Evolutionary conservation across 2,888 invertebrate genomes (phyloP).

Genomic region (Rhimphoctona megacephalus): DNA sequence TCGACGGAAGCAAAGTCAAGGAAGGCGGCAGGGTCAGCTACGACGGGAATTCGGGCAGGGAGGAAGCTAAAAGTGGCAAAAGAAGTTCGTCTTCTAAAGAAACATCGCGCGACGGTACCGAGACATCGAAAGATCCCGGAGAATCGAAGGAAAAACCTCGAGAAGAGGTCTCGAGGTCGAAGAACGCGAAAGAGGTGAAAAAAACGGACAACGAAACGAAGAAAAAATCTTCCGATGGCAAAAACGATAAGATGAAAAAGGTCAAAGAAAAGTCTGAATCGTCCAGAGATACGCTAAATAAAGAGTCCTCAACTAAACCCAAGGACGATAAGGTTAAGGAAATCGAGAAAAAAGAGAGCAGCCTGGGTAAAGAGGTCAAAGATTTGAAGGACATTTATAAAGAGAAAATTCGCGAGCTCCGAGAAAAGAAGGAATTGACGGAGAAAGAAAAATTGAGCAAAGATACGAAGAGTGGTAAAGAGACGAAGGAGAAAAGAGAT

Average conservation of each 20-base stretch:
- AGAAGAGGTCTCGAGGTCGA: constrained; percentile 73
- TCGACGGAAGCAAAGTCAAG: constrained; percentile 72
- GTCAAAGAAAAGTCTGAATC: constrained; percentile 56
- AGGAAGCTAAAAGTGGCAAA: constrained; percentile 68
- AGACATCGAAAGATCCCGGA: constrained; percentile 73
- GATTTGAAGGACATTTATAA: constrained; percentile 84
- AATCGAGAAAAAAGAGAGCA: constrained; percentile 77
- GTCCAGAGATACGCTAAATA: constrained; percentile 55
- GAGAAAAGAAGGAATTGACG: constrained; percentile 82
- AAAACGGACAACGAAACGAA: constrained; percentile 63
- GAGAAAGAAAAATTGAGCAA: constrained; percentile 83
- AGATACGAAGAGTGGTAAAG: constrained; percentile 75
- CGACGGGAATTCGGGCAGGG: constrained; percentile 2
- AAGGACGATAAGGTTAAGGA: constrained; percentile 73
- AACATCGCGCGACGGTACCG: constrained; percentile 77
- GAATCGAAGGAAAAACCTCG: constrained; percentile 78
- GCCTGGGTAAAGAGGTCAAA: constrained; percentile 76
- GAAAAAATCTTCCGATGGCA: constrained; percentile 11
- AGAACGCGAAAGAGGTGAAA: constrained; percentile 73
- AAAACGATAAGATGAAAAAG: constrained; percentile 53
- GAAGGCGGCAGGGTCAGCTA: constrained; percentile 76
- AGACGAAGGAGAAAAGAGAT: constrained; percentile 77
- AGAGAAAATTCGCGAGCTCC: constrained; percentile 83
- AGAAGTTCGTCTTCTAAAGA: constrained; percentile 77
- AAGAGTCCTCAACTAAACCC: constrained; percentile 59